Evolutionary conservation across 2,888 invertebrate genomes (phyloP), one percentile per base, ranked within the genome.

Genomic region (Thera britannica): DNA sequence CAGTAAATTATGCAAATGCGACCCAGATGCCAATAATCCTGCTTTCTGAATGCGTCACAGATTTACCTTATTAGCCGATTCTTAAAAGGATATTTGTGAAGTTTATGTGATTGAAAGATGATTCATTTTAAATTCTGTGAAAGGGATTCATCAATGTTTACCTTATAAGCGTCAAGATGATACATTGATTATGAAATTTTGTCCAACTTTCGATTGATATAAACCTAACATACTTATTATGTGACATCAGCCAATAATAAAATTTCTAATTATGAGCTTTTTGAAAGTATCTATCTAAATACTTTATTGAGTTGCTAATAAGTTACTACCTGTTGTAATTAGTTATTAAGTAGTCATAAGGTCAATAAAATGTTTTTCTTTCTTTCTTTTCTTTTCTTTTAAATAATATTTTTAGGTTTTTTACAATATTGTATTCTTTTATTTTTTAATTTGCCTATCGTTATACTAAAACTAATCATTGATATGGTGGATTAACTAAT

Each of bases 21-120:
- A 58, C 52, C 59, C 8, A 66, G 56, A 61, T 61, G 51, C 46
- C 35, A 49, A 41, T 58, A 58, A 48, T 48, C 12, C 8, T n/a
- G 58, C 54, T 61, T 66, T 61, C 46, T 62, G 52, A 23, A 58
- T 68, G 63, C 52, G 68, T 65, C 59, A 65, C 8, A 46, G 35
- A 9, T 35, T 65, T 59, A 44, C 58, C 58, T 65, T 58, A 55
- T 35, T 58, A 12, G 51, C 46, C 56, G 62, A 34, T 58, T 58
- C 44, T 9, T 23, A 59, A 54, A 58, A 63, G 38, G 41, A 23
- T 34, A n/a, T 12, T 58, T 4, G 41, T 44, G 7, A 51, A 55
- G 48, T 54, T n/a, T 38, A 23, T 9, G 54, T 36, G 44, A 58
- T 58, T 57, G 51, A 51, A 57, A 60, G 55, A 44, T 62, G 52